A percentile compares a stretch with the other conserved stretches of the same genome.
These are phyloP conservation scores for Homarus gammarus DNA, from an alignment of 2,888 invertebrate species.

Conservation along the genomic window DNA sequence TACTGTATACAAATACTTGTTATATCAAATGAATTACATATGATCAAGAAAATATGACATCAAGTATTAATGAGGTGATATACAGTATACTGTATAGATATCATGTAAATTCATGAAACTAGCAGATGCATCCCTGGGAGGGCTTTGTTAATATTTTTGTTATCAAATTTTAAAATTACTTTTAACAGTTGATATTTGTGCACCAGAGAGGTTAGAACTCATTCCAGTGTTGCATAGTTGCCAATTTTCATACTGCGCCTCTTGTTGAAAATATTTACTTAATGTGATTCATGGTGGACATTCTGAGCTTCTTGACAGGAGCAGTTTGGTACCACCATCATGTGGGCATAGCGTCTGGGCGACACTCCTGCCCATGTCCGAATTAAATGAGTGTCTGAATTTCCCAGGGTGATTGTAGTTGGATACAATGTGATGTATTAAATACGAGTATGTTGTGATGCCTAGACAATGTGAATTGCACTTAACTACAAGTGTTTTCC, in stretches of 20 bases:
- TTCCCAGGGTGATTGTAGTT: constrained; percentile 5
- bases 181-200: not conserved
- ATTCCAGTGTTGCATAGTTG: not conserved
- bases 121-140: not conserved
- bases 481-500: constrained; percentile 42
- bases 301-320: not conserved
- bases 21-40: not conserved
- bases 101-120: not conserved
- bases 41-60: not conserved
- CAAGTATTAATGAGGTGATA: not conserved
- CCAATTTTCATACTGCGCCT: not conserved
- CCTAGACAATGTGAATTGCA: constrained; percentile 43
- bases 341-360: not conserved
- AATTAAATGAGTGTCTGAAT: constrained; percentile 40
- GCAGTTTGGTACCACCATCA: not conserved
- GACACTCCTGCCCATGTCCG: constrained; percentile 35
- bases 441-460: constrained; percentile 40
- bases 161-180: not conserved
- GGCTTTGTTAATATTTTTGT: not conserved
- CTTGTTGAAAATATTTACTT: constrained; percentile 8
- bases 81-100: not conserved
- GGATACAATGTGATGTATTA: constrained; percentile 39
- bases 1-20: not conserved
- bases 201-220: not conserved
- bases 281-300: not conserved